Base-by-base conservation (phyloP, 1,140 invertebrate genomes). In the Philopotamus ludificatus region DNA sequence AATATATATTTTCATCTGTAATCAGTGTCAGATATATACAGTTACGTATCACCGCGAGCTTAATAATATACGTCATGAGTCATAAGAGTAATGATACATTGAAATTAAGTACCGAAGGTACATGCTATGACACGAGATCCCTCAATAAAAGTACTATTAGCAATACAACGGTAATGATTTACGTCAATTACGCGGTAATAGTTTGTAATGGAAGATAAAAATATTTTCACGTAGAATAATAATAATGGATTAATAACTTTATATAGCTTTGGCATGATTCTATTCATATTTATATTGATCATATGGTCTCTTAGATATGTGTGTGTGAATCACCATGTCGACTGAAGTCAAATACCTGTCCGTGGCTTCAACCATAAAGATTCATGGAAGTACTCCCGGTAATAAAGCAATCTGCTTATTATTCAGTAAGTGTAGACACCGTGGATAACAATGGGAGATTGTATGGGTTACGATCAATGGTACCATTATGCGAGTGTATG, bases 111-210 rank as follows among this genome's bases (percentile, higher is more conserved):
- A 34, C 28, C 4, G 4, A 7, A 4, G 4, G 28, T 34, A 34
- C 28, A 34, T 3, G 50, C 22, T 10, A 12, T n/a, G 22, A 53
- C 50, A 53, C 50, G 50, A 53, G 50, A 53, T 25, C 50, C 28
- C 50, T 53, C 50, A 53, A 53, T 53, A 53, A 53, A 53, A 53
- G 50, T 9, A 26, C 50, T 21, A 53, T 53, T 53, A 53, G 50
- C 28, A 25, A 53, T 53, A 53, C 22, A 10, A 18, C 15, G 15
- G 50, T 53, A 22, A 26, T 23, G 28, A 53, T 53, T 53, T 53
- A 53, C 50, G 18, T 12, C 20, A 21, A 53, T 53, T 53, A 26
- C 23, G 10, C 44, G 16, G 23, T 15, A 53, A 22, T 53, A 25
- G 28, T 53, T 53, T 53, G 28, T 53, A 53, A 53, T 53, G n/a